Base-by-base conservation (phyloP, 2,797 vertebrate species). In the Argya squamiceps region DNA sequence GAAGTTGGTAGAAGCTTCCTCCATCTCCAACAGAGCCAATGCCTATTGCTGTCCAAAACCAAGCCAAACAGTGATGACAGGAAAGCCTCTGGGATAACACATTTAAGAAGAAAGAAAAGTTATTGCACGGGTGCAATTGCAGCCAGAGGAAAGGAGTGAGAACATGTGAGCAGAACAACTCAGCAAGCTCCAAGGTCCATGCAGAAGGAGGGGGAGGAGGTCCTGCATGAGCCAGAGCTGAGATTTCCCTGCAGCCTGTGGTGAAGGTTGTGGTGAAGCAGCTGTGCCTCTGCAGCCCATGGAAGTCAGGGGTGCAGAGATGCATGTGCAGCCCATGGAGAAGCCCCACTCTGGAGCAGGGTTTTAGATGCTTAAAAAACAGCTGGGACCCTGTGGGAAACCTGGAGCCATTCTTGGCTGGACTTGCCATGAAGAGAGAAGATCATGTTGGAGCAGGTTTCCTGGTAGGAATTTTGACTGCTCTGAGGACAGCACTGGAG, bases 81-180 rank as follows among this genome's bases (percentile, higher is more conserved):
- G 10, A 64, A 70, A 77, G 19, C 3, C 21, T 58, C 58, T 30
- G 17, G 24, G 58, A 46, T 29, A 64, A 34, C 24, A 27, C 9
- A 52, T 39, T 64, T 30, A 44, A 30, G n/a, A 70, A 27, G 21
- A 12, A 30, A 49, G 55, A n/a, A 63, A 50, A 58, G 8, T 30
- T 32, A 26, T 17, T 70, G 4, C 0, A 0, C 12, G 44, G 12
- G 19, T 77, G 14, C 11, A 64, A 19, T 12, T 34, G 18, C 30
- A 39, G 10, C 24, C 37, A 77, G 71, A 50, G 56, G 27, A 63
- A 10, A 34, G 6, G 10, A 58, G 12, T 30, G n/a, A 64, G 49
- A 34, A 32, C 4, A 9, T 7, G 14, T n/a, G 44, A 64, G 58
- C 32, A 50, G 43, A 50, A 34, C 8, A 50, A 30, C 9, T 77